Conservation (phyloP, 2,797 vertebrate genomes). For the Lophotriccus pileatus region DNA sequence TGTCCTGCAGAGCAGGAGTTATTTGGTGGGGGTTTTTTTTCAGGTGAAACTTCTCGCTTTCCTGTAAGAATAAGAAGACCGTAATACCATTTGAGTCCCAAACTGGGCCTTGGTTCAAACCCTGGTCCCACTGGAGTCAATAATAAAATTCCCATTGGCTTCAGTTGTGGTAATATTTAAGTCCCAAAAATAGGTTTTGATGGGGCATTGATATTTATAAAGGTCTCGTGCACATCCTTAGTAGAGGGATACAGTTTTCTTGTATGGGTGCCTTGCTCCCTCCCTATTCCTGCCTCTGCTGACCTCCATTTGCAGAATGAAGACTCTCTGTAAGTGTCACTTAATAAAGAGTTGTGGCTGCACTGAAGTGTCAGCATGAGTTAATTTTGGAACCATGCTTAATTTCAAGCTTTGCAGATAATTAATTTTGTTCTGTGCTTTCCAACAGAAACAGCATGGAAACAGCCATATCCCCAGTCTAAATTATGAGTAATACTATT, state of each 20-base stretch:
- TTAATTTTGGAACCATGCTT: accelerated
- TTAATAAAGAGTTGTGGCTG: neutral
- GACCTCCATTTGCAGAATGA: neutral
- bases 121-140: neutral
- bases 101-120: neutral
- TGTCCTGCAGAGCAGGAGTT: neutral
- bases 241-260: neutral
- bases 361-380: neutral
- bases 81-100: neutral
- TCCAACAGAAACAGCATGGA: constrained; percentile 14
- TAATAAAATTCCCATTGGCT: neutral
- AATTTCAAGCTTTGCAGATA: neutral
- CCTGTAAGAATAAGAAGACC: neutral
- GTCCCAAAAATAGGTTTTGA: neutral
- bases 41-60: neutral
- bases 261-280: accelerated
- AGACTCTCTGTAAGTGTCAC: neutral
- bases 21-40: neutral
- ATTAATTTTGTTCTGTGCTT: neutral
- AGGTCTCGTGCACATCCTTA: neutral
- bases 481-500: constrained; percentile 33
- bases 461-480: neutral
- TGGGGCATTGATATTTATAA: neutral
- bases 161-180: neutral
- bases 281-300: neutral